Base-by-base conservation (phyloP, 92 coral and sea anemone species). In the Nematostella vectensis region DNA sequence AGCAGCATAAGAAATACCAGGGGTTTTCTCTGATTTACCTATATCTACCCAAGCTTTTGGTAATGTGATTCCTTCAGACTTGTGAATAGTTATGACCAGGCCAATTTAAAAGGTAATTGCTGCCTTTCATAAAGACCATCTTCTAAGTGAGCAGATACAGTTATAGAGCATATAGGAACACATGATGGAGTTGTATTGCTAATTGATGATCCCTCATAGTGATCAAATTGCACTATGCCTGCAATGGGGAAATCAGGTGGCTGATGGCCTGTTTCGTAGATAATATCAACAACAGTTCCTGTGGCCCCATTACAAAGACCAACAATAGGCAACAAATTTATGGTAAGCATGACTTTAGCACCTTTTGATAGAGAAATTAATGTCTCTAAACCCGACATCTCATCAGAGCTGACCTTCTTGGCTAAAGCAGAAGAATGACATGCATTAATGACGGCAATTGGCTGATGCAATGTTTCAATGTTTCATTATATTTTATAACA, bases 1-100 rank as follows among this genome's bases (percentile, higher is more conserved):
- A 2, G 83, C 89, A 24, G 76, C 80, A 75, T 76, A 82, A 31
- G 83, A 64, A 65, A n/a, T n/a, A n/a, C n/a, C n/a, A n/a, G n/a
- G n/a, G n/a, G n/a, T n/a, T n/a, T n/a, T n/a, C n/a, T n/a, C 80
- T 43, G 65, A 54, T 62, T 82, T 71, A 20, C 81, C 88, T 37
- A 74, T 80, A 42, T 80, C 81, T 37, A 80, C 53, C 88, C 83
- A 81, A 55, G 89, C 79, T 31, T 81, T 81, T 42, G 69, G 3
- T 37, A 80, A 57, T 3, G 78, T 80, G 39, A 68, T 27, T 10
- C 78, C 78, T 45, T 74, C 74, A 55, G 74, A n/a, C 31, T 31
- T 27, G 47, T 50, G 51, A 47, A 47, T 47, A 3, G 51, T 47
- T 3, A 47, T n/a, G n/a, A n/a, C n/a, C n/a, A n/a, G n/a, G n/a